Percentiles rank a stretch among this genome's conserved stretches.
phyloP scores from a whole-genome alignment of 1,140 invertebrate species.

The Atopsyche davidsoni region DNA sequence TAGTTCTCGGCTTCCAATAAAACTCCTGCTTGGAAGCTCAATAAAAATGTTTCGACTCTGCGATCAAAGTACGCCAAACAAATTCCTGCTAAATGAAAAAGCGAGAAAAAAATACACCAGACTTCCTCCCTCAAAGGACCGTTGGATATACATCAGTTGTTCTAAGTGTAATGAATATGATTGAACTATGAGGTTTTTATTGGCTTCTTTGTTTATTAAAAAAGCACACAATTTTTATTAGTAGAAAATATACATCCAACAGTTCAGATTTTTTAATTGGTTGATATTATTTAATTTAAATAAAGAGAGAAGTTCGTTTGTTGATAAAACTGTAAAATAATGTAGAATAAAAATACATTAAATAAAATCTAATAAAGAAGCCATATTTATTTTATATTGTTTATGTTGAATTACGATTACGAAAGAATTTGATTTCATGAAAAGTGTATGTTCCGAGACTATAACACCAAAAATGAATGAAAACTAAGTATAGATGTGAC shows the following conservation, averaged over 20 bases:
- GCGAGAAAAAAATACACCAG: no score
- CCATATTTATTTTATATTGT: not conserved
- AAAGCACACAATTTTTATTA: no score
- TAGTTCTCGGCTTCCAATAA: not conserved
- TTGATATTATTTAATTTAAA: not conserved
- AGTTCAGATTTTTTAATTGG: no score
- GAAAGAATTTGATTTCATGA: not conserved
- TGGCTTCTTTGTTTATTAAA: no score
- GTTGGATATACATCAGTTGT: no score
- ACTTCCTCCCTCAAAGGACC: no score
- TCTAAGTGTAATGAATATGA: no score
- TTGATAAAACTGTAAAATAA: not conserved
- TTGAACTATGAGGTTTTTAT: not conserved
- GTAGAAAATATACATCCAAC: no score
- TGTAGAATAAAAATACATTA: not conserved
- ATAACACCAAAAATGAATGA: no score
- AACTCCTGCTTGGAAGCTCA: constrained; percentile 3
- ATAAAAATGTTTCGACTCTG: constrained; percentile 18
- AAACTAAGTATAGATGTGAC: no score
- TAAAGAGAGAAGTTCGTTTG: not conserved
- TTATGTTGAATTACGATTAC: not conserved
- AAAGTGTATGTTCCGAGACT: no score
- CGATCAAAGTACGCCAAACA: constrained; percentile 25
- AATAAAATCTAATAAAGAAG: not conserved
- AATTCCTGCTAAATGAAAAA: constrained; percentile 29